These are phyloP conservation scores for Melanostigma gelatinosum DNA, from an alignment of 2,113 vertebrate species.

Conservation along the genomic window DNA sequence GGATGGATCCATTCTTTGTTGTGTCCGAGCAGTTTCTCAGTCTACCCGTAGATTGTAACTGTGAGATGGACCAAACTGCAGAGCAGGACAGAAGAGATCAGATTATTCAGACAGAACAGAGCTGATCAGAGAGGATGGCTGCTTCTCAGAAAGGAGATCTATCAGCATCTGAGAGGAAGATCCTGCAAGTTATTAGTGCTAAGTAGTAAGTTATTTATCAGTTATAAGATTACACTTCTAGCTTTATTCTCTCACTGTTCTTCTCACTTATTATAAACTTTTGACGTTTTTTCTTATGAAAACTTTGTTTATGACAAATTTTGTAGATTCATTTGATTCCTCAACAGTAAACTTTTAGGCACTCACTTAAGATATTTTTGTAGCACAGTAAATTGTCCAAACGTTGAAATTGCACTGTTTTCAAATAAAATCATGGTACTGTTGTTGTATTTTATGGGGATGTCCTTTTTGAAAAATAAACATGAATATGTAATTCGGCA, in stretches of 20 bases:
- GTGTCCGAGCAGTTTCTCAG: background rate
- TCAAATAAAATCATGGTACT: background rate
- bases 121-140: constrained; percentile 71
- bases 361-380: too few species aligned
- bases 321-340: background rate
- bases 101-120: background rate
- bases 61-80: background rate
- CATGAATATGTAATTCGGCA: background rate
- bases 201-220: background rate
- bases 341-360: too few species aligned
- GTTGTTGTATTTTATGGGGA: background rate
- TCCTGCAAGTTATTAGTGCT: constrained; percentile 83
- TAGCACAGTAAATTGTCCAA: background rate
- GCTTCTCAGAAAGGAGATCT: constrained; percentile 83
- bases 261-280: background rate
- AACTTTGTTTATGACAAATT: background rate
- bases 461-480: too few species aligned
- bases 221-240: background rate
- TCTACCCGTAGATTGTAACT: background rate
- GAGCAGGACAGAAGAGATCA: background rate
- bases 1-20: constrained; percentile 4
- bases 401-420: background rate
- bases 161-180: constrained; percentile 83
- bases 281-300: background rate
- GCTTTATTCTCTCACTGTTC: background rate